A percentile compares a stretch with the other conserved stretches of the same genome.
These are phyloP conservation scores for Atta cephalotes DNA, from an alignment of 1,140 invertebrate genomes.

Conservation along the genomic window DNA sequence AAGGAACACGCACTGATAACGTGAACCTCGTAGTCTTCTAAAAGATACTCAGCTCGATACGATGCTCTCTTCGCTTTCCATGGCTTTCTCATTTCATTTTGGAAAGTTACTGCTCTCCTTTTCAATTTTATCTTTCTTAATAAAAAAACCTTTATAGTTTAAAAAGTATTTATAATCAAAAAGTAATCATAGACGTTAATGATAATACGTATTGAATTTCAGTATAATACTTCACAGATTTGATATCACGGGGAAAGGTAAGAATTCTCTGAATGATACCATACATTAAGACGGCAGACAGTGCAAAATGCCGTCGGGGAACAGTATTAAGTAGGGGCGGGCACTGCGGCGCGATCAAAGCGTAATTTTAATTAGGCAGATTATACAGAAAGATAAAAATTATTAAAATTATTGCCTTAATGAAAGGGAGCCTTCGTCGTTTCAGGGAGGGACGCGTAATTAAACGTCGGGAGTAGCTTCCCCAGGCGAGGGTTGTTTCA, in stretches of 20 bases:
- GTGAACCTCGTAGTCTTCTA: constrained; percentile 63
- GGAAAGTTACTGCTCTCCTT: neutral
- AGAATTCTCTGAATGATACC: constrained; percentile 21
- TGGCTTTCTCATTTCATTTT: constrained; percentile 47
- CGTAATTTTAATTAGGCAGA: constrained; percentile 86
- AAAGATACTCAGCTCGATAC: constrained; percentile 65
- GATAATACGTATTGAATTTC: neutral
- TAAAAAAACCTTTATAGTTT: neutral
- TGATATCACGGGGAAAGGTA: neutral
- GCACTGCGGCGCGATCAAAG: constrained; percentile 84
- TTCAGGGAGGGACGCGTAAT: constrained; percentile 84
- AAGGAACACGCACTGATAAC: constrained; percentile 72
- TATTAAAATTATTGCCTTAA: constrained; percentile 87
- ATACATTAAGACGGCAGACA: constrained; percentile 44
- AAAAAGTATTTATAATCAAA: neutral
- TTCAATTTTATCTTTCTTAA: neutral
- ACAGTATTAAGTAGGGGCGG: constrained; percentile 67
- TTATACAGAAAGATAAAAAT: constrained; percentile 87
- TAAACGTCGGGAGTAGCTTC: constrained; percentile 84
- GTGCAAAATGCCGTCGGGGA: constrained; percentile 65
- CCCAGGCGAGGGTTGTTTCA: constrained; percentile 78
- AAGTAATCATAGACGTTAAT: neutral
- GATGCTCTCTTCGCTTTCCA: constrained; percentile 57
- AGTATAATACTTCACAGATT: neutral
- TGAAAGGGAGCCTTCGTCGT: constrained; percentile 84